Percentiles rank a stretch among this genome's conserved stretches.
These are phyloP conservation scores for Arctia plantaginis DNA, from an alignment of 2,888 invertebrate genomes.

Conservation along the genomic window DNA sequence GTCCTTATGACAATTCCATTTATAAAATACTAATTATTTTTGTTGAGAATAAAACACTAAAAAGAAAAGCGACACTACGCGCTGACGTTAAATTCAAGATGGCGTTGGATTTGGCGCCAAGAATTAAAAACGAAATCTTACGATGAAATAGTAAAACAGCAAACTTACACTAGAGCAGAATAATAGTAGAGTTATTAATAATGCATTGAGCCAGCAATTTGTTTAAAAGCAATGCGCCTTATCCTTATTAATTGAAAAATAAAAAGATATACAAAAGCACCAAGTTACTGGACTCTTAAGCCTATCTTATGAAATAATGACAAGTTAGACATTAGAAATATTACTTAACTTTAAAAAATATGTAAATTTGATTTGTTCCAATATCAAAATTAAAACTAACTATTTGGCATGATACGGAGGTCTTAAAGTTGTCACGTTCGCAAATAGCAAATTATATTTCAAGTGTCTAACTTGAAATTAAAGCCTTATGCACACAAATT, in stretches of 20 bases:
- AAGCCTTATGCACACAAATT: slow-evolving; percentile 47
- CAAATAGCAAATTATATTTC: slow-evolving; percentile 14
- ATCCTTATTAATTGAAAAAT: slow-evolving; percentile 53
- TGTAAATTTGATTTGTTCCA: not conserved
- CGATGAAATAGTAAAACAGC: slow-evolving; percentile 45
- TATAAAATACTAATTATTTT: slow-evolving; percentile 24
- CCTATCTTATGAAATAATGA: slow-evolving; percentile 50
- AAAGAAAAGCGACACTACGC: slow-evolving; percentile 22
- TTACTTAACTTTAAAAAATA: not conserved
- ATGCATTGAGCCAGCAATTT: slow-evolving; percentile 75
- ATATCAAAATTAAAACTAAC: not conserved
- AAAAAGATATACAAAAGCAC: slow-evolving; percentile 68
- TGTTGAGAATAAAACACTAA: slow-evolving; percentile 34
- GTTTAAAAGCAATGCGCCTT: slow-evolving; percentile 69
- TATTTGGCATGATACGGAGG: not conserved
- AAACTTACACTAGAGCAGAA: slow-evolving; percentile 56
- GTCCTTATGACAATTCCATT: slow-evolving; percentile 41
- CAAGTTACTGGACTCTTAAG: slow-evolving; percentile 67
- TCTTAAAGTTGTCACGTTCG: not conserved
- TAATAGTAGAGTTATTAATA: slow-evolving; percentile 61
- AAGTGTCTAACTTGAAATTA: slow-evolving; percentile 30
- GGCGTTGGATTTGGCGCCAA: slow-evolving; percentile 41
- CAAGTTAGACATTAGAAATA: slow-evolving; percentile 33
- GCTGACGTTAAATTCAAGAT: slow-evolving; percentile 41
- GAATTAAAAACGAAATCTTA: slow-evolving; percentile 38